Evolutionary conservation across 92 coral and sea anemone species (phyloP).

Genomic region (Galaxea fascicularis): DNA sequence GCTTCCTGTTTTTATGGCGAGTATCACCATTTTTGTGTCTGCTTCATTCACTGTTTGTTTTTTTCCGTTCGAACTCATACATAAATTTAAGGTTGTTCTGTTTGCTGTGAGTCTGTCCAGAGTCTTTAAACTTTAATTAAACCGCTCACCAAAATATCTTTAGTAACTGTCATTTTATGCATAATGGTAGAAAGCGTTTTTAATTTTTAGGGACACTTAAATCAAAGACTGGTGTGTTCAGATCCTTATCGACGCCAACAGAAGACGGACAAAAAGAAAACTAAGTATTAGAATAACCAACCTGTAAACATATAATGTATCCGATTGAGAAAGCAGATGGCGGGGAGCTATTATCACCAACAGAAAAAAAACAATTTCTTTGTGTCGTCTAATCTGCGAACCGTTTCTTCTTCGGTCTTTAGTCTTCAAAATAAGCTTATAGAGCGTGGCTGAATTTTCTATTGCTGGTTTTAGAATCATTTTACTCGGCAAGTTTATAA

Average conservation of each 20-base stretch:
- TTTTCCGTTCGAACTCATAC: background rate
- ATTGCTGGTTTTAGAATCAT: no score
- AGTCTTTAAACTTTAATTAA: constrained; percentile 23
- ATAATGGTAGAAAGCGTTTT: background rate
- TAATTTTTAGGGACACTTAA: background rate
- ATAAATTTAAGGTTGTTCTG: background rate
- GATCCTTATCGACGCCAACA: constrained; percentile 19
- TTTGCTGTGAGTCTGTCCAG: constrained; percentile 2
- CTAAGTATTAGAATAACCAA: constrained; percentile 12
- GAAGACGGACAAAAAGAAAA: constrained; percentile 2
- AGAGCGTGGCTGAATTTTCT: no score
- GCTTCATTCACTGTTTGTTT: background rate
- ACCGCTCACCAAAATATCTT: constrained; percentile 11
- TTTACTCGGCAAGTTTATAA: no score
- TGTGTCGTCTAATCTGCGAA: background rate
- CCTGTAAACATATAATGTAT: background rate
- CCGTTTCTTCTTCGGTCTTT: background rate
- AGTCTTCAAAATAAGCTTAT: no score
- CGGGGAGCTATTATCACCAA: background rate
- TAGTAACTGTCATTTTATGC: constrained; percentile 16
- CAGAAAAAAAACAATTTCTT: background rate
- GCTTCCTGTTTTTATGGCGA: background rate
- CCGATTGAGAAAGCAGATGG: constrained; percentile 7
- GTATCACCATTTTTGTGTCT: constrained; percentile 6
- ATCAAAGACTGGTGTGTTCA: constrained; percentile 15